Conservation (phyloP, 1,140 invertebrate genomes). For the Diorhabda carinulata region DNA sequence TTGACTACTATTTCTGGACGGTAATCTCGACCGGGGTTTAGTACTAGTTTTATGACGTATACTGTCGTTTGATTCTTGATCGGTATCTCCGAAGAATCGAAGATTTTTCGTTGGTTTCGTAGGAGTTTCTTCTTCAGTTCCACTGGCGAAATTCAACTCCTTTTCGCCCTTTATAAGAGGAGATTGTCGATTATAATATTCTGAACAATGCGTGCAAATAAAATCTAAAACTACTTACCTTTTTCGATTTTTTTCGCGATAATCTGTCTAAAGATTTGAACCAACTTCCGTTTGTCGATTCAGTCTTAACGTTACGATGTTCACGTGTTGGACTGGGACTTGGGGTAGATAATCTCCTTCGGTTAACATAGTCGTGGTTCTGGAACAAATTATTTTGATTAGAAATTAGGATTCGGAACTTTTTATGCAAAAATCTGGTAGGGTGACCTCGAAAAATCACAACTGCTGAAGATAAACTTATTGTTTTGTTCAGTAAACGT, state of each 20-base stretch:
- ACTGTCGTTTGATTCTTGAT: constrained; percentile 63
- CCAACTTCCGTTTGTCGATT: constrained; percentile 50
- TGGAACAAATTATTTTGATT: constrained; percentile 40
- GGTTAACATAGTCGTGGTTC: constrained; percentile 60
- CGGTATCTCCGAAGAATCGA: constrained; percentile 77
- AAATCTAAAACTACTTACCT: constrained; percentile 37
- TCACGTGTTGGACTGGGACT: constrained; percentile 59
- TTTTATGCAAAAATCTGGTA: too few relatives aligned
- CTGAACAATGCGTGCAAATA: not conserved
- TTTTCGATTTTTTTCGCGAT: constrained; percentile 55
- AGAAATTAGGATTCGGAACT: not conserved
- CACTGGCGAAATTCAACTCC: constrained; percentile 47
- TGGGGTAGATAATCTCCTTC: constrained; percentile 66
- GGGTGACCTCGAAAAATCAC: too few relatives aligned
- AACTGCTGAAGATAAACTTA: too few relatives aligned
- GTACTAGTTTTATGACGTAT: constrained; percentile 40
- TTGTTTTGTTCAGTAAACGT: too few relatives aligned
- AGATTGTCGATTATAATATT: not conserved
- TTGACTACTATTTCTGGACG: constrained; percentile 21
- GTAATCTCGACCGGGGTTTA: constrained; percentile 37
- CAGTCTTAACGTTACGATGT: constrained; percentile 39
- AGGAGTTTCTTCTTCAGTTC: constrained; percentile 44
- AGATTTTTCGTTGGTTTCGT: constrained; percentile 60
- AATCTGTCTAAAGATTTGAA: constrained; percentile 62
- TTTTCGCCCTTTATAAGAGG: constrained; percentile 32